A percentile compares a stretch with the other conserved stretches of the same genome.
Evolutionary conservation across 2,888 invertebrate species (phyloP).

Genomic region (Dromius quadrimaculatus): DNA sequence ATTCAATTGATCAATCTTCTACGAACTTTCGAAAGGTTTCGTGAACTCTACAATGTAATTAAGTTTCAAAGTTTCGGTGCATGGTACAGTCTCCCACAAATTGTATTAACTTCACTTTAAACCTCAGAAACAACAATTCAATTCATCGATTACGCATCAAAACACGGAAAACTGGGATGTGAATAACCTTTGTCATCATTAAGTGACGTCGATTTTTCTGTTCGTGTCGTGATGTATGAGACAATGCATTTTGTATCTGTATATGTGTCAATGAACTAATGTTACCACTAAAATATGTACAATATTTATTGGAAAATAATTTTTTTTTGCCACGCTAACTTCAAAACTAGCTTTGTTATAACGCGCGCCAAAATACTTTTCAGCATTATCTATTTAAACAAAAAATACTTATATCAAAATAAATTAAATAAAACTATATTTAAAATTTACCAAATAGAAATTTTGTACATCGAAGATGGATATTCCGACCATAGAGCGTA

Average conservation of each 20-base stretch:
- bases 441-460: constrained; percentile 45
- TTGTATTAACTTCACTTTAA: background rate
- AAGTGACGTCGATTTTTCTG: background rate
- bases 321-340: background rate
- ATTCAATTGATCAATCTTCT: background rate
- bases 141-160: constrained; percentile 23
- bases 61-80: constrained; percentile 23
- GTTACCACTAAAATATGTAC: constrained; percentile 1
- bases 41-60: constrained; percentile 32
- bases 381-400: background rate
- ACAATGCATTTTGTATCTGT: background rate
- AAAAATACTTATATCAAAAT: background rate
- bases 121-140: constrained; percentile 12
- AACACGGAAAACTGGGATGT: background rate
- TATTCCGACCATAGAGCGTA: constrained; percentile 62
- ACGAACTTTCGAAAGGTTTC: constrained; percentile 12
- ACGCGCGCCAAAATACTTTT: background rate
- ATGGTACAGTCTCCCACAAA: constrained; percentile 25
- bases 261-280: constrained; percentile 16
- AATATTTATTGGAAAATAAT: background rate
- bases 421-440: no score
- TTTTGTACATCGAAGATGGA: constrained; percentile 57
- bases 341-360: background rate
- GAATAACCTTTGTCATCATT: constrained; percentile 34
- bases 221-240: background rate